Evolutionary conservation across 1,140 invertebrate species (phyloP), one percentile per base, ranked within the genome.

Genomic region (Zaprionus kolodkinae): DNA sequence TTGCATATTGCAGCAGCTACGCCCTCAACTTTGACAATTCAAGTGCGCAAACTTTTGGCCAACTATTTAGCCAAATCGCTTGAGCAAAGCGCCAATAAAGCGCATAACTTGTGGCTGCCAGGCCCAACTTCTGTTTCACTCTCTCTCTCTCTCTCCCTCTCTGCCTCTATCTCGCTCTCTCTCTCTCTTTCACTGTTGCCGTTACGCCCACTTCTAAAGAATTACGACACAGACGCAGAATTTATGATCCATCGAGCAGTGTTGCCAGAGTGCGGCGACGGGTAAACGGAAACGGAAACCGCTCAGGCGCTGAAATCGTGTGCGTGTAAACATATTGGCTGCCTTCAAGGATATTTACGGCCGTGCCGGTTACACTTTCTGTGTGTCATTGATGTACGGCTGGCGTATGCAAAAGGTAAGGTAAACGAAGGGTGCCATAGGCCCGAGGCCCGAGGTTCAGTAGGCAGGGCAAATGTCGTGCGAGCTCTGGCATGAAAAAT

Each of bases 261-360:
- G 21, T 21, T 21, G 21, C 21, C 21, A 21, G 21, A 21, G 21
- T 21, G 21, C 21, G 21, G 36, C 12, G 56, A 43, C 17, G 57
- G 21, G 45, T 11, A 50, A 50, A 70, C 33, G 69, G 52, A 77
- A 66, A 25, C 57, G 66, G 48, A 78, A 69, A 71, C 71, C 62
- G 66, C 71, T 72, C 71, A 73, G 70, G 72, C 67, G 71, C 73
- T 74, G 63, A 70, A 81, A 79, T 76, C 67, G 78, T 88, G 85
- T 89, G 85, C 85, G 85, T 88, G 85, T 84, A 84, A 88, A 89
- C 84, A 88, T 88, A 88, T 88, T 88, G 84, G 85, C 85, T 88
- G 80, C 77, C 74, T 85, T 50, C 66, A 57, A 76, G 59, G 40
- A 90, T 85, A 88, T 88, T 85, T 88, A 85, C 78, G 84, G 75